Conservation (phyloP, 1,140 invertebrate genomes). For the Tyrophagus putrescentiae region DNA sequence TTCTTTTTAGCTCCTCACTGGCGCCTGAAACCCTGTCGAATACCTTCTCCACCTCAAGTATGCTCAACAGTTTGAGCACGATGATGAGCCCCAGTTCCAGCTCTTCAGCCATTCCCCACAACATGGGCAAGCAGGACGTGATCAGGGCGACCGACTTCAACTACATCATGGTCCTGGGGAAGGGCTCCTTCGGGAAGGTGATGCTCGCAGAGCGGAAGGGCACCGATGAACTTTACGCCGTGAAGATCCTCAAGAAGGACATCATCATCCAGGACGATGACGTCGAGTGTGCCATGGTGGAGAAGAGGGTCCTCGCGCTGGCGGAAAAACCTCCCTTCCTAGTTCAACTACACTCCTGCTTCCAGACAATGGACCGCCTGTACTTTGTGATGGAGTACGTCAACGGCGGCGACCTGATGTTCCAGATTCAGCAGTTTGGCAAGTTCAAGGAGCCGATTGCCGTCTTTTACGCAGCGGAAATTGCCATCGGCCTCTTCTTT, state of each 20-base stretch:
- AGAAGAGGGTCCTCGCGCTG: conserved; percentile 87
- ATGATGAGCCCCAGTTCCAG: background rate
- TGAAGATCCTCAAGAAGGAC: conserved; percentile 98
- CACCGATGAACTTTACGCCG: conserved; percentile 83
- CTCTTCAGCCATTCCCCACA: conserved; percentile 51
- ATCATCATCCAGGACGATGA: conserved; percentile 99
- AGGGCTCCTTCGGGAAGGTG: conserved; percentile 97
- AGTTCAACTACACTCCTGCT: conserved; percentile 95
- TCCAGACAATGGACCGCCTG: conserved; percentile 98
- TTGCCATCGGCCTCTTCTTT: conserved; percentile 93
- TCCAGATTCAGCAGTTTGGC: conserved; percentile 97
- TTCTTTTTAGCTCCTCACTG: too few relatives aligned
- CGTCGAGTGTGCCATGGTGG: conserved; percentile 99
- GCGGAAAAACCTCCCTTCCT: conserved; percentile 91
- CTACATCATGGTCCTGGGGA: conserved; percentile 93
- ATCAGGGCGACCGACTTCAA: conserved; percentile 86
- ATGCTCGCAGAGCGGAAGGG: conserved; percentile 89
- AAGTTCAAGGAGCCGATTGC: conserved; percentile 99
- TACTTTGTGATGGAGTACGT: conserved; percentile 99
- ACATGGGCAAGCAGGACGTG: conserved; percentile 84
- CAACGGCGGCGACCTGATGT: conserved; percentile 98
- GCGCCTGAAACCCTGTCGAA: too few relatives aligned
- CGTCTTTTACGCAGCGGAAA: conserved; percentile 97
- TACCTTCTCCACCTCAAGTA: too few relatives aligned
- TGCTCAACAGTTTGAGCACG: too few relatives aligned